Conservation (phyloP, 2,113 vertebrate genomes). For the Sebastes schlegelii region DNA sequence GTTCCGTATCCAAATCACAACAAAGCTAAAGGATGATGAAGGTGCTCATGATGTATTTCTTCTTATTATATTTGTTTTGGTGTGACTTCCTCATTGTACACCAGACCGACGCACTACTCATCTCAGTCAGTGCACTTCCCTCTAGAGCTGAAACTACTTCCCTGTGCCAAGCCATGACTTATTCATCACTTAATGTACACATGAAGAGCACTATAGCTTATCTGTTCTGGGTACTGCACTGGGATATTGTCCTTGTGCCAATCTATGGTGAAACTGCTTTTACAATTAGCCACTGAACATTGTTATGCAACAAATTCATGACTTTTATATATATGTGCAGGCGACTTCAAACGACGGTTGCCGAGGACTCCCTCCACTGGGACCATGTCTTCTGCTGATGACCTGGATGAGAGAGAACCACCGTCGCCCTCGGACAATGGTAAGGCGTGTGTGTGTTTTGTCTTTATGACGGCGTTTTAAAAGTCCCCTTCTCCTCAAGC, state of each 20-base stretch:
- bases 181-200: neutral
- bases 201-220: neutral
- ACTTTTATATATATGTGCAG: conserved; percentile 70
- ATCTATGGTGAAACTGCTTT: neutral
- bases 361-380: conserved; percentile 97
- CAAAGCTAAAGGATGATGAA: neutral
- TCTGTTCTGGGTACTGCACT: neutral
- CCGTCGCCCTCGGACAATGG: conserved; percentile 94
- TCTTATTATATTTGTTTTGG: neutral
- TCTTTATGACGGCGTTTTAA: neutral
- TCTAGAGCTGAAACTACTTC: neutral
- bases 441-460: conserved; percentile 57
- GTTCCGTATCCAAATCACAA: neutral
- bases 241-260: neutral
- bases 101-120: neutral
- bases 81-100: conserved; percentile 35
- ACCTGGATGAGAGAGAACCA: conserved; percentile 96
- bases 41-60: neutral
- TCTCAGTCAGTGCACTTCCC: conserved; percentile 30
- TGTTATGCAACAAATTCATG: neutral
- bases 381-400: conserved; percentile 98
- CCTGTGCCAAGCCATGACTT: neutral
- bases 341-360: conserved; percentile 94
- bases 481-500: conserved; percentile 2
- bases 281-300: neutral